phyloP scores from a whole-genome alignment of 92 coral and sea anemone species.

The Pocillopora grandis region DNA sequence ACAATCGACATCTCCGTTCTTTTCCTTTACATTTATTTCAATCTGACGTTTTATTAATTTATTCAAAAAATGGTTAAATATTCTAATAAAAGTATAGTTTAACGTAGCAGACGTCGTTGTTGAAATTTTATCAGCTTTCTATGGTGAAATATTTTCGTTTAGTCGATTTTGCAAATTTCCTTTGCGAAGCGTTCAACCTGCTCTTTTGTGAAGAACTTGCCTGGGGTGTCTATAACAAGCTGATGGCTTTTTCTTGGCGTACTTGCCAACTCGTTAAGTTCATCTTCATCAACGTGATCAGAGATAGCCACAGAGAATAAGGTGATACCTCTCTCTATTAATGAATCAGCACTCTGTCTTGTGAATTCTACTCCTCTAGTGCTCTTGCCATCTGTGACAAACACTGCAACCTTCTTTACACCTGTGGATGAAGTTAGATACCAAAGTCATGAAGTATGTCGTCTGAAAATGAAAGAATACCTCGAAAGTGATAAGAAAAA shows the following conservation, averaged over 20 bases:
- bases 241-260: slow-evolving; percentile 26
- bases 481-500: no score
- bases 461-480: no score
- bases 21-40: no score
- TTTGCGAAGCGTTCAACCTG: slow-evolving; percentile 33
- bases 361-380: slow-evolving; percentile 35
- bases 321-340: slow-evolving; percentile 9
- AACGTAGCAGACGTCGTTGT: no score
- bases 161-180: slow-evolving; percentile 20
- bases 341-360: slow-evolving; percentile 15
- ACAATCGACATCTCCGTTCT: no score
- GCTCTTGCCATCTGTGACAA: slow-evolving; percentile 33
- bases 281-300: slow-evolving; percentile 22
- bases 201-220: slow-evolving; percentile 1
- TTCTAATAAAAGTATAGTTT: no score
- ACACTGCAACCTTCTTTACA: slow-evolving; percentile 37
- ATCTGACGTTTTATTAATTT: no score
- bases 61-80: no score
- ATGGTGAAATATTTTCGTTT: neutral
- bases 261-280: slow-evolving; percentile 30
- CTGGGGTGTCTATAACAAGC: neutral
- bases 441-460: neutral
- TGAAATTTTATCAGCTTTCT: no score
- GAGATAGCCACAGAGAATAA: slow-evolving; percentile 39
- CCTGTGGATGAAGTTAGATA: neutral